A percentile compares a stretch with the other conserved stretches of the same genome.
Evolutionary conservation across 2,797 vertebrate genomes (phyloP).

Genomic region (Melanotaenia nigrans): DNA sequence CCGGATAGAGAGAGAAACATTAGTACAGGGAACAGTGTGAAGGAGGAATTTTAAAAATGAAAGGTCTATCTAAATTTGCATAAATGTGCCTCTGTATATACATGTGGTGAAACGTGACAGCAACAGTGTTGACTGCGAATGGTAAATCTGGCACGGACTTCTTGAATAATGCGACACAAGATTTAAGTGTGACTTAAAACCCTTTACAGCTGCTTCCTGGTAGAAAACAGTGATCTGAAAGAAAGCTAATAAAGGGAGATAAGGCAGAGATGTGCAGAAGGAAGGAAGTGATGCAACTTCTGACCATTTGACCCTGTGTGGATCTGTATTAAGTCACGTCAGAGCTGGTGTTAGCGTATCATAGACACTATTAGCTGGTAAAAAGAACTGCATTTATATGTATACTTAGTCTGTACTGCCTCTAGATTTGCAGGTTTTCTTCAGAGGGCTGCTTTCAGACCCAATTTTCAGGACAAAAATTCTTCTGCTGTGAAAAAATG

Average conservation of each 20-base stretch:
- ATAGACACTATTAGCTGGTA: constrained; percentile 8
- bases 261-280: constrained; percentile 23
- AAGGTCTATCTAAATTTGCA: background rate
- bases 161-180: background rate
- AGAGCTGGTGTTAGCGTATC: constrained; percentile 1
- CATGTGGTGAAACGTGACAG: constrained; percentile 22
- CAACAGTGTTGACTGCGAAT: constrained; percentile 10
- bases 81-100: background rate
- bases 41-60: constrained; percentile 14
- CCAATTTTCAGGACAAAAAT: background rate
- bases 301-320: constrained; percentile 26
- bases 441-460: background rate
- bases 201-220: constrained; percentile 11
- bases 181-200: constrained; percentile 1
- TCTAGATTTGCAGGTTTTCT: background rate
- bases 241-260: constrained; percentile 18
- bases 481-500: background rate
- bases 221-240: constrained; percentile 18
- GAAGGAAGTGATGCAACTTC: constrained; percentile 35
- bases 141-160: background rate
- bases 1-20: constrained; percentile 19
- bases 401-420: background rate
- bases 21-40: constrained; percentile 15
- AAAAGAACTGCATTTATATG: background rate
- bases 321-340: constrained; percentile 13